Conservation (phyloP, 2,113 vertebrate species). For the Oenanthe melanoleuca region DNA sequence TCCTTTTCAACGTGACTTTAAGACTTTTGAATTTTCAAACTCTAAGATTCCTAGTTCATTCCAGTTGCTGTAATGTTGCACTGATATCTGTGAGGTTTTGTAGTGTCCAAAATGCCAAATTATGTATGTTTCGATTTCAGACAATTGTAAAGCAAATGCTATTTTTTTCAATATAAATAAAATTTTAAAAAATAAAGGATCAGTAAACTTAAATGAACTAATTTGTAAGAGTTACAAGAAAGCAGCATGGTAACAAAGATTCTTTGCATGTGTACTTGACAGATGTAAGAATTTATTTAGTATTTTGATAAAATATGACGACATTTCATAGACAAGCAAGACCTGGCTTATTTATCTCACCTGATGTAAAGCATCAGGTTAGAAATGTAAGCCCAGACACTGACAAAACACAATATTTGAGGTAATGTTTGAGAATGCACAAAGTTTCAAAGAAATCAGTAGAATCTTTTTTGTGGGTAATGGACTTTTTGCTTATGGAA, state of each 20-base stretch:
- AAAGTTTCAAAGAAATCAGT: background rate
- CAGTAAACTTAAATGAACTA: background rate
- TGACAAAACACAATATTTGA: background rate
- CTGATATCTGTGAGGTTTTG: background rate
- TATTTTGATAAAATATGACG: background rate
- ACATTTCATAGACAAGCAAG: background rate
- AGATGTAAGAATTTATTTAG: background rate
- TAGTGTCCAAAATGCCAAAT: background rate
- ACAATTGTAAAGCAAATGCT: background rate
- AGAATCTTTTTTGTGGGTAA: background rate
- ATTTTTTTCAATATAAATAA: background rate
- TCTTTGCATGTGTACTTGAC: background rate
- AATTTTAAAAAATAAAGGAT: background rate
- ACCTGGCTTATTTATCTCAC: background rate
- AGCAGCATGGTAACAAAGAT: background rate
- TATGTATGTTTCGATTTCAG: background rate
- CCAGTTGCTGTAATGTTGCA: background rate
- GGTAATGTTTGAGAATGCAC: background rate
- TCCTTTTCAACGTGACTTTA: background rate
- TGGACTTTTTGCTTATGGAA: background rate
- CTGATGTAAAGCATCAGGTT: fast-evolving
- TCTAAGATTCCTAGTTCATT: background rate
- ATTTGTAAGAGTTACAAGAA: background rate
- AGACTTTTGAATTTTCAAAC: background rate
- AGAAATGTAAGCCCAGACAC: background rate